Conservation (phyloP, 2,888 invertebrate species). For the Arge pagana region DNA sequence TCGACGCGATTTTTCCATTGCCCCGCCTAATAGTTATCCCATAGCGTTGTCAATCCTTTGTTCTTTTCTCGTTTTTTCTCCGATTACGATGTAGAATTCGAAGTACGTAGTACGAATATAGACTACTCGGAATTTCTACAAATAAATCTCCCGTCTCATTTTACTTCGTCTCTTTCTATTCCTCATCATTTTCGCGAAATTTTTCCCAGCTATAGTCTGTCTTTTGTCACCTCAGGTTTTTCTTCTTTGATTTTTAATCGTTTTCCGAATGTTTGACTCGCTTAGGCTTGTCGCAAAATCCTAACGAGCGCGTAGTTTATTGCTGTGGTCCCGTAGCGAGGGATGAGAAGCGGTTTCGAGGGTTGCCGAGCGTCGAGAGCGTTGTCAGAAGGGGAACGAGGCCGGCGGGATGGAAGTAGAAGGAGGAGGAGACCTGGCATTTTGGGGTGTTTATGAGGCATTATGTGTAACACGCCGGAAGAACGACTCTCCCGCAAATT, state of each 20-base stretch:
- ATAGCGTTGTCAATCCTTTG: neutral
- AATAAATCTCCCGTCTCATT: conserved; percentile 5
- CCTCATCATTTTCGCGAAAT: too few species aligned
- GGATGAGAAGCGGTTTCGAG: conserved; percentile 29
- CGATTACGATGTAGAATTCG: neutral
- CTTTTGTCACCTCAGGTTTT: too few species aligned
- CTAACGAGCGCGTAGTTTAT: conserved; percentile 53
- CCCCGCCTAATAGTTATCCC: too few species aligned
- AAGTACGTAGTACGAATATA: too few species aligned
- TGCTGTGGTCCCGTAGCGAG: conserved; percentile 42
- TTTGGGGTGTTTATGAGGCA: conserved; percentile 58
- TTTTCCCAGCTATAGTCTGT: too few species aligned
- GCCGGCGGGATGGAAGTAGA: conserved; percentile 42
- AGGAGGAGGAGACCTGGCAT: conserved; percentile 52
- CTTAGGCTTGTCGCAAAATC: conserved; percentile 23
- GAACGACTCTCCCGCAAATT: conserved; percentile 46
- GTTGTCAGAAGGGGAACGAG: conserved; percentile 32
- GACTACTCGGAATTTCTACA: conserved; percentile 4
- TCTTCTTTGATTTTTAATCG: neutral
- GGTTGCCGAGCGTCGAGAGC: conserved; percentile 23
- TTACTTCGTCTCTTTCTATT: too few species aligned
- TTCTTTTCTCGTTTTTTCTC: neutral
- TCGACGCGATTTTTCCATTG: too few species aligned
- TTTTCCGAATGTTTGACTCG: neutral
- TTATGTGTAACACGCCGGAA: conserved; percentile 58